Conservation (phyloP, 2,113 vertebrate species). For the Clarias macrocephalus region DNA sequence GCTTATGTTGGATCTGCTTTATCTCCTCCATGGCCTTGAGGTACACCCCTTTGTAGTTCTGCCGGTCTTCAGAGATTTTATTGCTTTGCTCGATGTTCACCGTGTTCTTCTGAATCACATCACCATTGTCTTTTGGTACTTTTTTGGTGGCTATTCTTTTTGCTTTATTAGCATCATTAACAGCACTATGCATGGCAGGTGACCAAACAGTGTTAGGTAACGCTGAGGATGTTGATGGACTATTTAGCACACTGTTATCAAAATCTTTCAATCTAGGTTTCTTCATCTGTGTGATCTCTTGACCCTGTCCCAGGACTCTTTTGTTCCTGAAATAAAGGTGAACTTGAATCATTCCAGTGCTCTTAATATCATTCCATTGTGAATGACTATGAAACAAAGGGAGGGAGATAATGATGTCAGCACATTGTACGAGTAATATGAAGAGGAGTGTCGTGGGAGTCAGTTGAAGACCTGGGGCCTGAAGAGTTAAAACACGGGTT, state of each 20-base stretch:
- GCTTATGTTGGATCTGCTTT: slow-evolving; percentile 70
- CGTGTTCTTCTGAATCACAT: slow-evolving; percentile 66
- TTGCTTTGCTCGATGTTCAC: slow-evolving; percentile 75
- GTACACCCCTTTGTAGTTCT: slow-evolving; percentile 66
- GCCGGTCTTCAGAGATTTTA: slow-evolving; percentile 54
- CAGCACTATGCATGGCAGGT: too few relatives aligned
- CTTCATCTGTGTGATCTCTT: slow-evolving; percentile 1
- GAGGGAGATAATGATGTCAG: too few relatives aligned
- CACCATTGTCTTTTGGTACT: slow-evolving; percentile 59
- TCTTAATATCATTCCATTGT: neutral
- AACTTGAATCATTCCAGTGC: neutral
- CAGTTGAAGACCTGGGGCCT: slow-evolving; percentile 62
- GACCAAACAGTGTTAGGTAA: too few relatives aligned
- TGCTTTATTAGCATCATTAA: neutral
- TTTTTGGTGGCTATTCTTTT: too few relatives aligned
- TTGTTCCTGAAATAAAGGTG: slow-evolving; percentile 29
- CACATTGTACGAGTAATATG: neutral
- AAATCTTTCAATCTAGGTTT: neutral
- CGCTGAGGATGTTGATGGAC: neutral
- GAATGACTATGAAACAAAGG: too few relatives aligned
- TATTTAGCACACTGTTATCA: neutral
- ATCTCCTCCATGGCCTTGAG: slow-evolving; percentile 75
- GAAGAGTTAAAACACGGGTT: slow-evolving; percentile 14
- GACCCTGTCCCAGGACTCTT: neutral
- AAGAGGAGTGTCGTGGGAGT: slow-evolving; percentile 48